phyloP scores from a whole-genome alignment of 2,888 invertebrate species.

The Hyalella azteca region DNA sequence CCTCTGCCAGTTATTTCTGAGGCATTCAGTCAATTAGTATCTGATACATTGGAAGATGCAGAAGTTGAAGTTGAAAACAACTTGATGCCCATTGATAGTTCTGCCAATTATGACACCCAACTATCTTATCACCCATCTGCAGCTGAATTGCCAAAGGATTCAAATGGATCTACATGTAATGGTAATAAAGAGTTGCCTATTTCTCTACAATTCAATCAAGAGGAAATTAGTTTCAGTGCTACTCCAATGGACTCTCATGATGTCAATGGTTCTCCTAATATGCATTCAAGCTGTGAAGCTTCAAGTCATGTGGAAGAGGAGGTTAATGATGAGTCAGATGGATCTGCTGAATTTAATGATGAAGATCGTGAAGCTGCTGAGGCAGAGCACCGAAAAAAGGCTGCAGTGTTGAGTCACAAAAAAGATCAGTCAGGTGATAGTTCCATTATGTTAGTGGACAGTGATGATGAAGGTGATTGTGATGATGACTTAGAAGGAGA shows the following conservation, averaged over 20 bases:
- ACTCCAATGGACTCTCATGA: not conserved
- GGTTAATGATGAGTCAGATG: not conserved
- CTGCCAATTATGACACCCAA: not conserved
- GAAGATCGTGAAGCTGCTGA: constrained; percentile 11
- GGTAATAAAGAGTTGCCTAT: not conserved
- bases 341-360: constrained; percentile 18
- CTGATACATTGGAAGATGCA: not conserved
- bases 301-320: not conserved
- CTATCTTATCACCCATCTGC: not conserved
- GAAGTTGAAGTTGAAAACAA: not conserved
- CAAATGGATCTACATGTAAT: constrained; percentile 13
- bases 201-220: not conserved
- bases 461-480: constrained; percentile 22
- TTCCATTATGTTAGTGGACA: constrained; percentile 6
- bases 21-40: constrained; percentile 1
- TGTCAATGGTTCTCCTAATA: not conserved
- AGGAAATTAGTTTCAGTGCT: not conserved
- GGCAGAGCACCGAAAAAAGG: not conserved
- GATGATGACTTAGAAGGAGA: not conserved
- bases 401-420: not conserved
- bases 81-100: not conserved
- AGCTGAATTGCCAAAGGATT: not conserved
- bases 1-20: not conserved
- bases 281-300: not conserved
- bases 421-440: constrained; percentile 13